Base-by-base conservation (phyloP, 1,140 invertebrate genomes). In the Leguminivora glycinivorella region DNA sequence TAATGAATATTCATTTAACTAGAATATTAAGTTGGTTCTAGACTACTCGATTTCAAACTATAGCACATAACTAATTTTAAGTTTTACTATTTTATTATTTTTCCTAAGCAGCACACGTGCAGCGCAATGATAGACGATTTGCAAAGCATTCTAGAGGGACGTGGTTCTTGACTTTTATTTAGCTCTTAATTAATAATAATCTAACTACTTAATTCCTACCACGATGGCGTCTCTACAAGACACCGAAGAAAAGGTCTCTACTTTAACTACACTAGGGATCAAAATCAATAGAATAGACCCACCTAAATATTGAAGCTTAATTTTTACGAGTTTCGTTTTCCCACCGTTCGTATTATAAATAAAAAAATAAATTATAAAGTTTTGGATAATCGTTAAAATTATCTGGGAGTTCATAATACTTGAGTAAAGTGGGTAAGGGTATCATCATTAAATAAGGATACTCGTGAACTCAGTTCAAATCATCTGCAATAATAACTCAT, bases 1-100 rank as follows among this genome's bases (percentile, higher is more conserved):
- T n/a, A 60, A 24, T 34, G 29, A 63, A 63, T 63, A 43, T 29
- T 29, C 5, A 63, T 63, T 29, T 63, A 29, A n/a, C 22, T 29
- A 7, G 58, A 26, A 63, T 63, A 31, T 63, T 29, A 63, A 63
- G 6, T 1, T 10, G 47, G 7, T 2, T 0, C 47, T 52, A 22
- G 5, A 17, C 47, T 52, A 22, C 17, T 43, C 3, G 2, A 52
- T 19, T 1, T 52, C 2, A 19, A 17, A 5, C 47, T 52, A 52
- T 52, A n/a, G 1, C 17, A n/a, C 2, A 2, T 17, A 7, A 38
- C 1, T 38, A 17, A 47, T 47, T 17, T 47, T 7, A 47, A 47
- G 4, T 17, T 47, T 47, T 14, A 47, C 43, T 47, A 0, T 38
- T 38, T 38, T 38, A 12, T 38, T 34, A 34, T 34, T 38, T 38